These are phyloP conservation scores for Leptatherina wallacei DNA, from an alignment of 2,797 vertebrate species.

Conservation along the genomic window DNA sequence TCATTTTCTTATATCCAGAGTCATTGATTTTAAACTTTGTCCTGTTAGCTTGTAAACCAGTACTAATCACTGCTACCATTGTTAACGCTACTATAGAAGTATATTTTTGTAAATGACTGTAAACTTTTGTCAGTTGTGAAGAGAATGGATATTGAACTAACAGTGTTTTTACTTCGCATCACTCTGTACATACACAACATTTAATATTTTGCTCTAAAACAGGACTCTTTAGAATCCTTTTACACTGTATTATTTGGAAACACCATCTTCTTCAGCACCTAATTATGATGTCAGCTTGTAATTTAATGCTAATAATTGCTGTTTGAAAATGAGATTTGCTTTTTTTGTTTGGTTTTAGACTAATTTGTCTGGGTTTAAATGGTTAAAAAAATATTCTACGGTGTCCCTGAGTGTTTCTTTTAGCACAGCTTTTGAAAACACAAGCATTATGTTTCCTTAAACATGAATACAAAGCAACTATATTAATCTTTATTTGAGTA, in stretches of 20 bases:
- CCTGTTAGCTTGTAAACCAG: slow-evolving; percentile 40
- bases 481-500: slow-evolving; percentile 27
- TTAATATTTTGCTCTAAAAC: slow-evolving; percentile 27
- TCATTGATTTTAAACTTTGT: slow-evolving; percentile 23
- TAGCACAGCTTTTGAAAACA: slow-evolving; percentile 3
- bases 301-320: slow-evolving; percentile 30
- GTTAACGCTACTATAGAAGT: slow-evolving; percentile 77
- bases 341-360: slow-evolving; percentile 42
- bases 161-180: slow-evolving; percentile 33
- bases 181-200: slow-evolving; percentile 36
- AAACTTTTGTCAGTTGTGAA: slow-evolving; percentile 59
- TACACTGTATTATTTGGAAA: slow-evolving; percentile 35
- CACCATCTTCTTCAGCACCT: slow-evolving; percentile 47
- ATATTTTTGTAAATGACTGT: slow-evolving; percentile 85
- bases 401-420: slow-evolving; percentile 9
- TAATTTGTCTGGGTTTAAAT: slow-evolving; percentile 27
- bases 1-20: slow-evolving; percentile 41
- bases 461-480: background rate
- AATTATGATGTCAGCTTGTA: slow-evolving; percentile 71
- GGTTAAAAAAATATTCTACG: slow-evolving; percentile 11
- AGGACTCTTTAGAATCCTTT: slow-evolving; percentile 11
- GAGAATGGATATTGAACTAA: slow-evolving; percentile 39
- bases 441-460: background rate
- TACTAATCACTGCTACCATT: slow-evolving; percentile 70
- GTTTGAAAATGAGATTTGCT: slow-evolving; percentile 39